Evolutionary conservation across 2,113 vertebrate species (phyloP).

Genomic region (Salvelinus fontinalis): DNA sequence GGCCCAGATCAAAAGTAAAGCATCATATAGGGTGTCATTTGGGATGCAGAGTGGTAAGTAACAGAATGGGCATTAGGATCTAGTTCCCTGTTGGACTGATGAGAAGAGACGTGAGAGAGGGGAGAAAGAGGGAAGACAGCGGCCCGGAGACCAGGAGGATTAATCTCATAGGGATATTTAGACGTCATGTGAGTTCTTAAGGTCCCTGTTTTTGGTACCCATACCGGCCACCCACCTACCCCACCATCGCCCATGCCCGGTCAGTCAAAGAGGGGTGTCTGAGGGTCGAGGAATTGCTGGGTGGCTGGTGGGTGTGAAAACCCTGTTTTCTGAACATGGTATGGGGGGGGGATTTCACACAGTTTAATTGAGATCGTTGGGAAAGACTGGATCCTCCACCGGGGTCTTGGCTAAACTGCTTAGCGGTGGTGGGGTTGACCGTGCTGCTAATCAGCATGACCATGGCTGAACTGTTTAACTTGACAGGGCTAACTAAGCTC

Average conservation of each 20-base stretch:
- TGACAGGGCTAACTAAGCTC: background rate
- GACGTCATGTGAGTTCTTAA: background rate
- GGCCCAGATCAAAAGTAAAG: no score
- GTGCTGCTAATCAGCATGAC: slow-evolving; percentile 20
- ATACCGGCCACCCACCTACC: background rate
- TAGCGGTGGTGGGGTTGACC: background rate
- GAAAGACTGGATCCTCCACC: background rate
- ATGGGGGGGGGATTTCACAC: background rate
- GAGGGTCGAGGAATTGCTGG: background rate
- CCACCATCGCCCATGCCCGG: background rate
- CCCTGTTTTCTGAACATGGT: background rate
- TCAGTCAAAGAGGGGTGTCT: background rate
- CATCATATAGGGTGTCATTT: no score
- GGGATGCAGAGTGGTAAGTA: background rate
- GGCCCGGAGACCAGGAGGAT: background rate
- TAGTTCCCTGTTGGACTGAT: slow-evolving; percentile 8
- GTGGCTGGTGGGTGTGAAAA: background rate
- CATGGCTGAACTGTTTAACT: slow-evolving; percentile 26
- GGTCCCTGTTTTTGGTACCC: background rate
- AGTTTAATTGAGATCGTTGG: slow-evolving; percentile 1
- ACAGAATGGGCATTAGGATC: slow-evolving; percentile 22
- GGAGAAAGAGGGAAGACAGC: background rate
- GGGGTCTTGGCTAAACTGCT: slow-evolving; percentile 23
- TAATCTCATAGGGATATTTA: slow-evolving; percentile 9
- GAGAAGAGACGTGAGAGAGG: slow-evolving; percentile 4